Evolutionary conservation across 2,888 invertebrate genomes (phyloP).

Genomic region (Bruchidius siliquastri): DNA sequence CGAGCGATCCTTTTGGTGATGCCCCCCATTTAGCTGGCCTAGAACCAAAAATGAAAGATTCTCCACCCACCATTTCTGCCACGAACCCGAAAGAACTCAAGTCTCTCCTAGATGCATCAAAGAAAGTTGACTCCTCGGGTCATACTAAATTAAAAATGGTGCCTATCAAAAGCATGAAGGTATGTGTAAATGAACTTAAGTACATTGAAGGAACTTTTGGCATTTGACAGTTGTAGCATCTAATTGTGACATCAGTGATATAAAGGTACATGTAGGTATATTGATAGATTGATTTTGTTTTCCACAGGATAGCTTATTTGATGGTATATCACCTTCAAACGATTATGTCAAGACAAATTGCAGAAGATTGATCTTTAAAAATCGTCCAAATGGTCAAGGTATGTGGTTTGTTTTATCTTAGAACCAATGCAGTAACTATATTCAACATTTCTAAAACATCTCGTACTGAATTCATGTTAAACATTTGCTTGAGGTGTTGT

Average conservation of each 20-base stretch:
- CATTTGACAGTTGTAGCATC: too few relatives aligned
- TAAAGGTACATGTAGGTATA: too few relatives aligned
- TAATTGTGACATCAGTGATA: too few relatives aligned
- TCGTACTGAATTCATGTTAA: too few relatives aligned
- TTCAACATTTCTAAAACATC: too few relatives aligned
- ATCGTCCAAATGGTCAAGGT: slow-evolving; percentile 14
- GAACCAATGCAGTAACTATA: too few relatives aligned
- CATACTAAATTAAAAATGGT: slow-evolving; percentile 31
- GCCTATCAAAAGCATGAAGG: slow-evolving; percentile 29
- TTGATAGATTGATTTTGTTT: too few relatives aligned
- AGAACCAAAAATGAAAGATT: slow-evolving; percentile 29
- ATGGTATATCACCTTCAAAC: slow-evolving; percentile 47
- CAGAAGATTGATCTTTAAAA: slow-evolving; percentile 26
- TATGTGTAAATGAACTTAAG: slow-evolving; percentile 12
- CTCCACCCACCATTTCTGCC: slow-evolving; percentile 23
- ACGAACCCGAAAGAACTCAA: slow-evolving; percentile 41
- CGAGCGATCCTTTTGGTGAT: slow-evolving; percentile 36
- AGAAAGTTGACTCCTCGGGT: slow-evolving; percentile 29
- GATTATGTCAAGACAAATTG: slow-evolving; percentile 27
- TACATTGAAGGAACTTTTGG: too few relatives aligned
- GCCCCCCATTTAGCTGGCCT: slow-evolving; percentile 36
- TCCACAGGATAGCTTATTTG: slow-evolving; percentile 71
- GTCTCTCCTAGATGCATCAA: slow-evolving; percentile 35
- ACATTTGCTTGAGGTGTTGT: too few relatives aligned
- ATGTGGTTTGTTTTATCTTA: not conserved